phyloP scores from a whole-genome alignment of 2,113 vertebrate genomes.

The Phoenicopterus ruber region DNA sequence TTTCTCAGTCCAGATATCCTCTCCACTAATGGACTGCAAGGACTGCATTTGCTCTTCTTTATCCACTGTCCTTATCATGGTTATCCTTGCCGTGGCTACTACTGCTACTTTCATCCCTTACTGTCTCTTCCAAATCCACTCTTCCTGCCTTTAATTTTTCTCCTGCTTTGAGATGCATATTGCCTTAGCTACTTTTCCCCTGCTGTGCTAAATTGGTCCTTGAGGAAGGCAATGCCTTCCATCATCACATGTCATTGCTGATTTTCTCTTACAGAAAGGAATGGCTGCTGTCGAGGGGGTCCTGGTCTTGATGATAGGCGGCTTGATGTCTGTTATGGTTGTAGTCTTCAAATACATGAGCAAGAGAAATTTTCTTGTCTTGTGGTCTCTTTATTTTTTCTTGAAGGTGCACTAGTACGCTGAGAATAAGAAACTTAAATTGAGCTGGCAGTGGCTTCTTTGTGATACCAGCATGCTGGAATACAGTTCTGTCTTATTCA shows the following conservation, averaged over 20 bases:
- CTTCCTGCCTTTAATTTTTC: slow-evolving; percentile 35
- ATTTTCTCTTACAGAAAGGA: slow-evolving; percentile 51
- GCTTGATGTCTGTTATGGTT: slow-evolving; percentile 31
- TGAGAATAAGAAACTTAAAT: slow-evolving; percentile 18
- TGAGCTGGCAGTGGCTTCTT: neutral
- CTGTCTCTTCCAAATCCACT: neutral
- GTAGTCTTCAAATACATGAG: slow-evolving; percentile 21
- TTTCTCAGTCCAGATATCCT: neutral
- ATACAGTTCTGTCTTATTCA: neutral
- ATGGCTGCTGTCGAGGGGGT: slow-evolving; percentile 21
- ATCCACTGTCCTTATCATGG: neutral
- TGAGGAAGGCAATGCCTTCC: slow-evolving; percentile 57
- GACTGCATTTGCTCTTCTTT: neutral
- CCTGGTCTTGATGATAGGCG: slow-evolving; percentile 1
- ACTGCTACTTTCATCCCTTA: neutral
- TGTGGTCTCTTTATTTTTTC: slow-evolving; percentile 27
- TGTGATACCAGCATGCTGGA: neutral
- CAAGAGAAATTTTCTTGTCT: slow-evolving; percentile 11
- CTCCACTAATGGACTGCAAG: neutral
- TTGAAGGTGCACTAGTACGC: neutral
- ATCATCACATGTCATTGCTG: slow-evolving; percentile 27
- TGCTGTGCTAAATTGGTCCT: slow-evolving; percentile 71
- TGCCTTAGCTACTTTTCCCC: slow-evolving; percentile 40
- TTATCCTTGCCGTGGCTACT: neutral
- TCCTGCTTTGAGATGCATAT: slow-evolving; percentile 64